A percentile compares a stretch with the other conserved stretches of the same genome.
Conservation (phyloP, 1,140 invertebrate genomes). For the Agrilus planipennis region DNA sequence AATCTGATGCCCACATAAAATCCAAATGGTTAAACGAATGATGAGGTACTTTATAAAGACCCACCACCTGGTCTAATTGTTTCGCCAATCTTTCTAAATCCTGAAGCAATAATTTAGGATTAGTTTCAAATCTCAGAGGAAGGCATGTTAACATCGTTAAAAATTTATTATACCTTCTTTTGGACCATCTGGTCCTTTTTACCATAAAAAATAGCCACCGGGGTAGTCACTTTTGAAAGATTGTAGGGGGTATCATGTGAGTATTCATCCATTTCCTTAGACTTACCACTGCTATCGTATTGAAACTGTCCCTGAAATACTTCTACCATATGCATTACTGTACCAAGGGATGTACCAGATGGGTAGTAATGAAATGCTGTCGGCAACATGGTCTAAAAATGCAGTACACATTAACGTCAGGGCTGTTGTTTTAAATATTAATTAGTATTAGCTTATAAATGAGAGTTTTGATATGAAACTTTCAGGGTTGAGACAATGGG, state of each 20-base stretch:
- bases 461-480: too few relatives aligned
- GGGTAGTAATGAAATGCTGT: constrained; percentile 38
- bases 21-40: constrained; percentile 57
- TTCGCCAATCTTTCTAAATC: constrained; percentile 46
- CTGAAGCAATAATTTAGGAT: constrained; percentile 24
- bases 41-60: constrained; percentile 39
- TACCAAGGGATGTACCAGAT: constrained; percentile 39
- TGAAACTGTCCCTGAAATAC: constrained; percentile 21
- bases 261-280: constrained; percentile 1
- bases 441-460: too few relatives aligned
- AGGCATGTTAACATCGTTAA: neutral
- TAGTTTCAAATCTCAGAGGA: neutral
- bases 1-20: constrained; percentile 51
- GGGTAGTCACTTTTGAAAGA: constrained; percentile 42
- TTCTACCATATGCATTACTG: constrained; percentile 38
- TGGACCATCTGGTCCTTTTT: constrained; percentile 45
- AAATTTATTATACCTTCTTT: constrained; percentile 32
- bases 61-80: constrained; percentile 36
- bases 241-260: constrained; percentile 7
- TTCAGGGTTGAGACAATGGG: too few relatives aligned
- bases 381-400: constrained; percentile 33
- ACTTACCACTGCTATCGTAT: neutral
- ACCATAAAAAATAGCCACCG: constrained; percentile 50
- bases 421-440: too few relatives aligned
- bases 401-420: too few relatives aligned